Evolutionary conservation across 2,797 vertebrate genomes (phyloP), one percentile per base, ranked within the genome.

Genomic region (Sebastiscus albofasciatus): DNA sequence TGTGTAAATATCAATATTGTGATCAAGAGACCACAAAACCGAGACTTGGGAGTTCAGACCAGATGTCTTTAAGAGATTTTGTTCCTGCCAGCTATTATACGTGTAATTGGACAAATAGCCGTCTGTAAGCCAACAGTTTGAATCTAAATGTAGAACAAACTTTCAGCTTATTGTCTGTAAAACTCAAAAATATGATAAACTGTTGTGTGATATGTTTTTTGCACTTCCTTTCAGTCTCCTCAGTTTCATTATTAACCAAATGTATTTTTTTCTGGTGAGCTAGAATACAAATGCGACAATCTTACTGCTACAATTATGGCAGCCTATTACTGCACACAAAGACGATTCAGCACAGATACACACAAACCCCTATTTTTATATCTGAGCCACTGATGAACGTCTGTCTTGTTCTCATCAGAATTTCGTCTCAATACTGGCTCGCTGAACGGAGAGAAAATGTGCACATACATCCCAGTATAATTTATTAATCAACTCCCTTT

Each of bases 401-500:
- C 8, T 14, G 49, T 71, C 46, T 79, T 67, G 18, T 77, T 75
- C 73, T 76, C 66, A 72, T 82, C 67, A 65, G 46, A 80, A 72
- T 83, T 79, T 81, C 29, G 70, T 67, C 65, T 62, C 31, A 49
- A 27, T 24, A 26, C 55, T 54, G 12, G 2, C 36, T 72, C 67
- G 49, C 66, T 81, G 67, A 81, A 83, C 72, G n/a, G 36, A 27
- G 16, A 71, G 58, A 80, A 86, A 77, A 78, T 73, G 59, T 59
- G 55, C 60, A 72, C 46, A 72, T 81, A 78, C 64, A 77, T 79
- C 58, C 16, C 24, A 29, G 46, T 60, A 90, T 82, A 46, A 85
- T 87, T 85, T 80, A 82, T 92, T 92, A 73, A 91, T 89, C 66
- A 6, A 29, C 59, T 82, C 65, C 59, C 58, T 72, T 85, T 49